phyloP scores from a whole-genome alignment of 1,140 invertebrate genomes.

The Bicyclus anynana region DNA sequence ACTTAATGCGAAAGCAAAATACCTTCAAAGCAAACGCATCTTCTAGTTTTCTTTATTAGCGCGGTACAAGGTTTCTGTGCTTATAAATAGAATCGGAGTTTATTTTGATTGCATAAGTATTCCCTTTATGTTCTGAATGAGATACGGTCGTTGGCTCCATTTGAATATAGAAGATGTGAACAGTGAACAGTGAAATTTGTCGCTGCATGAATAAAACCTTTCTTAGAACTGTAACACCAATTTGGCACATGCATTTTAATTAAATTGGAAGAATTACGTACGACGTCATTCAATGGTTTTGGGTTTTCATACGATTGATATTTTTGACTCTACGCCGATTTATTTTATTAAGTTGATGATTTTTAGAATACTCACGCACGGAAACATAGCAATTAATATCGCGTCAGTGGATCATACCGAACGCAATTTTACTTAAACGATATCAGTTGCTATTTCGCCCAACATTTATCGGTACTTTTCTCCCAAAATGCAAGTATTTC shows the following conservation, averaged over 20 bases:
- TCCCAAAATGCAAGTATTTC: too few species aligned
- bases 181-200: conserved; percentile 37
- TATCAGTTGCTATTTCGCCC: too few species aligned
- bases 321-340: too few species aligned
- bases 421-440: too few species aligned
- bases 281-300: too few species aligned
- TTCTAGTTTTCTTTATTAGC: conserved; percentile 18
- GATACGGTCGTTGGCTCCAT: conserved; percentile 36
- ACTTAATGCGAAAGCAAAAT: neutral
- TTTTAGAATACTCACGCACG: too few species aligned
- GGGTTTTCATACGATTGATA: too few species aligned
- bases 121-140: conserved; percentile 31
- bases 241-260: neutral
- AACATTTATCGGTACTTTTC: too few species aligned
- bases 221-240: neutral
- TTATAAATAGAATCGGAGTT: conserved; percentile 27
- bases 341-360: too few species aligned
- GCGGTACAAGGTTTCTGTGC: conserved; percentile 1
- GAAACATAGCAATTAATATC: too few species aligned
- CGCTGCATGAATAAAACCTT: conserved; percentile 9
- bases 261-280: neutral
- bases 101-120: conserved; percentile 40
- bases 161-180: conserved; percentile 41
- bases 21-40: conserved; percentile 6
- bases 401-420: too few species aligned